phyloP scores from a whole-genome alignment of 2,888 invertebrate species.

The Dilophus febrilis region DNA sequence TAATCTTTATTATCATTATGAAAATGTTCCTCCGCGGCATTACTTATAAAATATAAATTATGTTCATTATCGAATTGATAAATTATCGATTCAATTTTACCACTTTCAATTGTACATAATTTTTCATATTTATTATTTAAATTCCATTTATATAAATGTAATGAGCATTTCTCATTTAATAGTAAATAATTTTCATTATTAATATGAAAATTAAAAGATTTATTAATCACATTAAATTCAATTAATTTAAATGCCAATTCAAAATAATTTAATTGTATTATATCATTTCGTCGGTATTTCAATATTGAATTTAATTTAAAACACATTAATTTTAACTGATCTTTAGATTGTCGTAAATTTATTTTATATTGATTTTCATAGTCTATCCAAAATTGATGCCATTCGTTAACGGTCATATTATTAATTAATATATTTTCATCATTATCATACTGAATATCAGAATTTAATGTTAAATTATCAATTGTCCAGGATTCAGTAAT shows the following conservation, averaged over 20 bases:
- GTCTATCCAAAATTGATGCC: constrained; percentile 18
- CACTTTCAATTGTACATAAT: constrained; percentile 26
- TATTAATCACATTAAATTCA: too few species aligned
- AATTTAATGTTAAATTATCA: constrained; percentile 24
- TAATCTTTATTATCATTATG: constrained; percentile 14
- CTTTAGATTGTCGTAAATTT: too few species aligned
- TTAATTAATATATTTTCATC: constrained; percentile 9
- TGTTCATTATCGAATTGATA: constrained; percentile 18
- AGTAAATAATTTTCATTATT: constrained; percentile 14
- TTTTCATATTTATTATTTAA: constrained; percentile 16
- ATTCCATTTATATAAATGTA: constrained; percentile 30
- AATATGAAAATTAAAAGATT: constrained; percentile 1
- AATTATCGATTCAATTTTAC: constrained; percentile 30
- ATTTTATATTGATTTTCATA: constrained; percentile 4
- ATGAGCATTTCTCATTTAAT: constrained; percentile 27
- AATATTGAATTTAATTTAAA: too few species aligned
- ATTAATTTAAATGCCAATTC: constrained; percentile 21
- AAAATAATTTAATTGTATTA: constrained; percentile 34
- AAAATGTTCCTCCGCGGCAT: too few species aligned
- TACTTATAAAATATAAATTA: constrained; percentile 23
- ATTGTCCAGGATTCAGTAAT: constrained; percentile 34
- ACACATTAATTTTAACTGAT: too few species aligned
- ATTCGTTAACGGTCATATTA: constrained; percentile 19
- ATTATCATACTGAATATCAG: constrained; percentile 19
- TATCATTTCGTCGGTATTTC: constrained; percentile 14